phyloP scores from a whole-genome alignment of 1,140 invertebrate genomes.

The Ruditapes philippinarum region DNA sequence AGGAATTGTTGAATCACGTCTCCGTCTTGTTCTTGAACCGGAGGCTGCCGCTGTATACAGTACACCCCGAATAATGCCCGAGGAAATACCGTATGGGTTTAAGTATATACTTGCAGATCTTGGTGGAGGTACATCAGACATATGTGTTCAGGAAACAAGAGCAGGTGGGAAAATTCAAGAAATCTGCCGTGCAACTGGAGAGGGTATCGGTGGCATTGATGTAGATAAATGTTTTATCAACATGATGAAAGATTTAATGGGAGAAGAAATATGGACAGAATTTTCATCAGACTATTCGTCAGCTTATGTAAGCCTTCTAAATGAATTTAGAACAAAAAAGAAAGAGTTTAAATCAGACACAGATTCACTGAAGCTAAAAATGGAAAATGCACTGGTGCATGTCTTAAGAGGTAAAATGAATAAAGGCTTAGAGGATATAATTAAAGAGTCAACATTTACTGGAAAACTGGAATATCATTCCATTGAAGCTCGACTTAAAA shows the following conservation, averaged over 20 bases:
- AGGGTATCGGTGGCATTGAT: not conserved
- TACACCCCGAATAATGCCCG: not conserved
- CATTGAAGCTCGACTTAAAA: not conserved
- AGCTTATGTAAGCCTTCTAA: not conserved
- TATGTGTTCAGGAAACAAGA: not conserved
- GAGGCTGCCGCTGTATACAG: conserved; percentile 64
- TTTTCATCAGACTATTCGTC: not conserved
- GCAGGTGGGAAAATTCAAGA: not conserved
- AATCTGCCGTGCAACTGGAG: not conserved
- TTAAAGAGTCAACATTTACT: not conserved
- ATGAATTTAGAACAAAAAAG: not conserved
- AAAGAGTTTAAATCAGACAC: not conserved
- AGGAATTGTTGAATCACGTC: conserved; percentile 40
- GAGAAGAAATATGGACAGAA: not conserved
- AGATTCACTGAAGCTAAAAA: not conserved
- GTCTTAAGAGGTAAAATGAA: not conserved
- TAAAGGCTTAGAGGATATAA: not conserved
- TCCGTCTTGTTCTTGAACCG: conserved; percentile 63
- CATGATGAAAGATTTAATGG: not conserved
- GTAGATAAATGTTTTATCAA: not conserved
- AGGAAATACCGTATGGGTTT: conserved; percentile 2
- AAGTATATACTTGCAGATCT: conserved; percentile 64
- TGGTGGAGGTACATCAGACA: conserved; percentile 49
- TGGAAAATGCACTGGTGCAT: not conserved
- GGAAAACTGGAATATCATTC: not conserved